Base-by-base conservation (phyloP, 2,888 invertebrate genomes). In the Dastarcus helophoroides region DNA sequence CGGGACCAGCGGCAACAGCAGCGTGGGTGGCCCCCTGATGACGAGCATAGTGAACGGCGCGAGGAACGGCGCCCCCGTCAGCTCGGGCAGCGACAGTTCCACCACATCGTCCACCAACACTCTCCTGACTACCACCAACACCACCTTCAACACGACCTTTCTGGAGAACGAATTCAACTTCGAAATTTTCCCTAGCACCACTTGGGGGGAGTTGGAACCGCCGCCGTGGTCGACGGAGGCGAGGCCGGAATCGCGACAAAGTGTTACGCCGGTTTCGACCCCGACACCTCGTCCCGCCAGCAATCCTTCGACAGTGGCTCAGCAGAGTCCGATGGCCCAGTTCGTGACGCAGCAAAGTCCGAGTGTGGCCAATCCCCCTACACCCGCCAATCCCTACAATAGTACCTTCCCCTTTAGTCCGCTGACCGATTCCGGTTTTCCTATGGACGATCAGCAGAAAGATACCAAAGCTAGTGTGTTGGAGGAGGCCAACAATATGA, bases 11-110 rank as follows among this genome's bases (percentile, higher is more conserved):
- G 38, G 44, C 41, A 39, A 37, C 36, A 63, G 60, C 33, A 63
- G 56, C 60, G 53, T 78, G 40, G 80, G 80, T 41, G 80, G 80
- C 5, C 81, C 81, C 12, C 62, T 80, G 41, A 78, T 82, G 79
- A 73, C 79, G 31, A 75, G 71, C 42, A 69, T 80, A 39, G 70
- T 77, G 42, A 82, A 82, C 63, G 81, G 82, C 32, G 50, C 58
- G 6, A 41, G 65, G 31, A 67, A 67, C 40, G 47, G 45, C 11
- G 47, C 47, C 14, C 40, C 47, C 33, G 47, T 39, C 32, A 50
- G 36, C 36, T 47, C 53, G 11, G 53, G 51, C 39, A 52, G 51
- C 38, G 53, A 56, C 38, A 48, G 44, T 32, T 49, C 53, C 35
- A 50, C 50, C 30, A 41, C 49, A 13, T 42, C 47, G 33, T 28